Evolutionary conservation across 2,888 invertebrate species (phyloP), one percentile per base, ranked within the genome.

Genomic region (Sturmia bella): DNA sequence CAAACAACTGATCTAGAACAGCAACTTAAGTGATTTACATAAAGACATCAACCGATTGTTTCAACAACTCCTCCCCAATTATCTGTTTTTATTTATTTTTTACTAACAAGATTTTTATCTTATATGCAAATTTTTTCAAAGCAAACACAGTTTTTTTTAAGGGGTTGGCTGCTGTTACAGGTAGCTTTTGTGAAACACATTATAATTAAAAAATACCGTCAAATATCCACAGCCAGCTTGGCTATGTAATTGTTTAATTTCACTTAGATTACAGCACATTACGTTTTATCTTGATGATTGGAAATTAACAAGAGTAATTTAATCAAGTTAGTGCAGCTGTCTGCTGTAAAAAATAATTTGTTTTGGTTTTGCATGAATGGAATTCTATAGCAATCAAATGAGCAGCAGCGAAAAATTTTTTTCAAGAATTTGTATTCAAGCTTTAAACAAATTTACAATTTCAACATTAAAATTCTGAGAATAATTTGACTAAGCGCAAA

Each of bases 191-290:
- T 52, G 24, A 13, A 63, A 48, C 19, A 70, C 69, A 52, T 75
- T 57, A 19, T 70, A 59, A 75, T 75, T 69, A 48, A 41, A 27
- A 76, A 59, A 45, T 56, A 57, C 74, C 69, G 69, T 69, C 69
- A 27, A 48, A 24, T 32, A 11, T 50, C 39, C 4, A 48, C 19
- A 17, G 15, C 21, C 19, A 41, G 12, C 37, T 32, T 9, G 9
- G 48, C 41, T 13, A 13, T 59, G 19, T 59, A 75, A 50, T 68
- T 76, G 37, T 52, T 61, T 37, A 76, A 68, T 61, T 69, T 24
- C 43, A 52, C 2, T 17, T 37, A 21, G 17, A 21, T 45, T 21
- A 37, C 45, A 75, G 59, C 24, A 41, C 11, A 27, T 48, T 17
- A 27, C 50, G 59, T 66, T 59, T 59, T 41, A 75, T 66, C 66